Evolutionary conservation across 1,140 invertebrate species (phyloP), one percentile per base, ranked within the genome.

Genomic region (Drosophila neocordata): DNA sequence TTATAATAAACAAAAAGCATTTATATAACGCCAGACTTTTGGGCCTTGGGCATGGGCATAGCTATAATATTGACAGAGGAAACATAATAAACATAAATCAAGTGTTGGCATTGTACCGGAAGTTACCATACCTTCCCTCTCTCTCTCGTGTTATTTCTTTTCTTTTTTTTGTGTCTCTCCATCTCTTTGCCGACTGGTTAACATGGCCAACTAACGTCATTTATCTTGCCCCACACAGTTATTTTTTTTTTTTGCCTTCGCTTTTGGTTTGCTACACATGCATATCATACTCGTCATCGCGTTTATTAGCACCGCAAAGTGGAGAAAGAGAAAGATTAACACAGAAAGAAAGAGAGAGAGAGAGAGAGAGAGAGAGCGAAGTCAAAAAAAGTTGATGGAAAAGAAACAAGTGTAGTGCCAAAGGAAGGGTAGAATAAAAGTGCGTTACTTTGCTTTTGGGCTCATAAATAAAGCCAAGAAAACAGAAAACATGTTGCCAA

Each of bases 61-160:
- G 41, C 18, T 69, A 63, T 69, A 64, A 71, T 81, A 84, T 85
- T 85, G 81, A 69, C 81, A 85, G 70, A 67, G 65, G 53, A 79
- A 82, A 68, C 82, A 85, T 85, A 85, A 85, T 82, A 87, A 85
- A 85, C 78, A 85, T 85, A 85, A 87, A 85, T 85, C 81, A 85
- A 82, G 74, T 78, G 77, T 72, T 44, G 71, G 69, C 66, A 80
- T 85, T 80, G 81, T 85, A 55, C 63, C 35, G 53, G 53, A 56
- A 56, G 53, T 56, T 56, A 56, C 53, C 53, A 27, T 55, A 12
- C 27, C 13, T 13, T 27, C 48, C n/a, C 48, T 44, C 27, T 57
- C 53, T 34, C 24, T 4, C 0, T 9, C 20, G 38, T 1, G 0
- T 13, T 11, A 9, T 31, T 53, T 55, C n/a, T 27, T 66, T 70